Conservation (phyloP, 1,140 invertebrate genomes). For the Lineus longissimus region DNA sequence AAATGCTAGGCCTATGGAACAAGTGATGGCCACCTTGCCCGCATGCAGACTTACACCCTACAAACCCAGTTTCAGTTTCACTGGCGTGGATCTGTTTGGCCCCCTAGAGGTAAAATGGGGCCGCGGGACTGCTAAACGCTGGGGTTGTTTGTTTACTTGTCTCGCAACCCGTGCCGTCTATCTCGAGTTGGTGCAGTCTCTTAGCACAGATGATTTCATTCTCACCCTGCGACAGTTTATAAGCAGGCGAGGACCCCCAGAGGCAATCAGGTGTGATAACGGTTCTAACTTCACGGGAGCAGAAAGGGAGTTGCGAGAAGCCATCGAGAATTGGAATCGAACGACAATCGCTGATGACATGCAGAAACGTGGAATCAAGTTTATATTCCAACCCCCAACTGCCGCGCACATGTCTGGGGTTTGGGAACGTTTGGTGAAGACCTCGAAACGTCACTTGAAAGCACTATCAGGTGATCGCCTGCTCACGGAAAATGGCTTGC, state of each 20-base stretch:
- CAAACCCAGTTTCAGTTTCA: neutral
- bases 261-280: neutral
- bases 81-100: neutral
- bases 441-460: neutral
- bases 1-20: neutral
- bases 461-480: neutral
- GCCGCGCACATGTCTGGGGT: neutral
- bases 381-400: neutral
- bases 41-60: neutral
- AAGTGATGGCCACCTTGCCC: neutral
- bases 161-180: neutral
- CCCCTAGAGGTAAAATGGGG: neutral
- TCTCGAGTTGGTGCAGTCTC: neutral
- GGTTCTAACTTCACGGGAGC: conserved; percentile 4
- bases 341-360: neutral
- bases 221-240: neutral
- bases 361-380: neutral
- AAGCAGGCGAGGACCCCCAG: neutral
- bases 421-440: neutral
- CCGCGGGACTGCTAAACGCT: neutral
- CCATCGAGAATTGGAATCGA: neutral
- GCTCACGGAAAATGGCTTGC: neutral
- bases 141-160: too few relatives aligned
- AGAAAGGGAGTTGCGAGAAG: neutral
- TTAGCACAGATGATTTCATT: neutral